phyloP scores from a whole-genome alignment of 2,113 vertebrate genomes.

The Pterocles burchelli region DNA sequence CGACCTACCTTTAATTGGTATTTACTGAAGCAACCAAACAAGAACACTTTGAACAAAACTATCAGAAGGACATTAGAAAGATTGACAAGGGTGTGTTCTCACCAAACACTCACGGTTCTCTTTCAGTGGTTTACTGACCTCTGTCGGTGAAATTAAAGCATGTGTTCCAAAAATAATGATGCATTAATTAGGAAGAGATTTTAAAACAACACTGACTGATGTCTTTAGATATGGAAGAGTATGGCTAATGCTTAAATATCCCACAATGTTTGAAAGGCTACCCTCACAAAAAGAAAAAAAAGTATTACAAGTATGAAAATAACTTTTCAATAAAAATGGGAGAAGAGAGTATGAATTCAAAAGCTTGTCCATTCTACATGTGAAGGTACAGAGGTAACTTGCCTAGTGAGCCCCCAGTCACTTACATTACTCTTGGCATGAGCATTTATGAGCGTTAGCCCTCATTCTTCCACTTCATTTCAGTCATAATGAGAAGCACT shows the following conservation, averaged over 20 bases:
- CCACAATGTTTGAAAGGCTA: neutral
- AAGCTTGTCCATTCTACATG: neutral
- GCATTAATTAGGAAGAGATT: neutral
- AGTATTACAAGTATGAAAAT: neutral
- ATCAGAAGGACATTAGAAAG: neutral
- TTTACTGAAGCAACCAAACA: neutral
- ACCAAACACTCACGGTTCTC: neutral
- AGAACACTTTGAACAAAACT: neutral
- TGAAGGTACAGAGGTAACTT: neutral
- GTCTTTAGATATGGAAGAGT: neutral
- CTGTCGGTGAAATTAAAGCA: constrained; percentile 64
- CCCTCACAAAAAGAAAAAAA: neutral
- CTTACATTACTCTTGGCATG: neutral
- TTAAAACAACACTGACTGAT: neutral
- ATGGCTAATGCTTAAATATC: neutral
- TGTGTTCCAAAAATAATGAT: neutral
- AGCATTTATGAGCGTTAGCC: neutral
- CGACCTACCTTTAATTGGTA: neutral
- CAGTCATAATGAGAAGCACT: neutral
- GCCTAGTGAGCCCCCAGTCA: neutral
- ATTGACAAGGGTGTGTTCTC: neutral
- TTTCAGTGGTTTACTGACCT: constrained; percentile 70
- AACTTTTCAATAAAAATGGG: neutral
- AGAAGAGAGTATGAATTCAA: neutral
- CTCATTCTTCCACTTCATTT: constrained; percentile 4